phyloP scores from a whole-genome alignment of 2,888 invertebrate species.

The Drosophila ezoana region DNA sequence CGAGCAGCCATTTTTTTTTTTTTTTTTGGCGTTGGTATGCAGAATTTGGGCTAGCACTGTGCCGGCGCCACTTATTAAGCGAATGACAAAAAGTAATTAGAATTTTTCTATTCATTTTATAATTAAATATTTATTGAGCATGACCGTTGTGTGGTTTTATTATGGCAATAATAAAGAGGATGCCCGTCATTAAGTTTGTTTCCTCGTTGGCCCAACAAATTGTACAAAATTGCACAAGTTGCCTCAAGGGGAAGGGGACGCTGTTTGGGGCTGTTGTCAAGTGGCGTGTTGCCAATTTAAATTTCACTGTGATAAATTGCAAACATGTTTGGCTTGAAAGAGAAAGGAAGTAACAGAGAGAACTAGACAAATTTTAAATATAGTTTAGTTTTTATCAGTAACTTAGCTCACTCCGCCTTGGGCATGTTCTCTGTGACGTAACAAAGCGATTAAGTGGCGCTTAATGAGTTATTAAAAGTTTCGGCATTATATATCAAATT shows the following conservation, averaged over 20 bases:
- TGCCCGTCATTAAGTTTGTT: constrained; percentile 56
- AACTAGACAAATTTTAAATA: constrained; percentile 7
- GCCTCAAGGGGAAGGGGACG: constrained; percentile 1
- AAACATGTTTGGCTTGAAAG: constrained; percentile 39
- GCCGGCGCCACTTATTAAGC: constrained; percentile 37
- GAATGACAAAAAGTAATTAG: constrained; percentile 67
- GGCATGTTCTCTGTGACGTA: constrained; percentile 26
- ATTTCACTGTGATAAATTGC: constrained; percentile 73
- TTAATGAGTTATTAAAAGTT: constrained; percentile 71
- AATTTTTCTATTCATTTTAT: constrained; percentile 47
- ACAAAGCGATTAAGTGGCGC: constrained; percentile 25
- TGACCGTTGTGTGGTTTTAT: constrained; percentile 34
- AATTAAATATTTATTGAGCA: constrained; percentile 78
- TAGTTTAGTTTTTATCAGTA: constrained; percentile 30
- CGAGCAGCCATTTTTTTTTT: constrained; percentile 1
- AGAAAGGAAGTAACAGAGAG: not conserved
- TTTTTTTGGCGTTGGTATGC: not conserved
- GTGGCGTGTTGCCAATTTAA: constrained; percentile 55
- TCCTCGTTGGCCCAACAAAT: constrained; percentile 47
- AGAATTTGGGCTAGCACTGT: constrained; percentile 22
- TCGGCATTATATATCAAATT: constrained; percentile 45
- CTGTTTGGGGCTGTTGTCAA: constrained; percentile 16
- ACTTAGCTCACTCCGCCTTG: constrained; percentile 32
- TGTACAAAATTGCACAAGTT: constrained; percentile 47
- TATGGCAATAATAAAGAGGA: constrained; percentile 36